A percentile compares a stretch with the other conserved stretches of the same genome.
These are phyloP conservation scores for Trogon melanurus DNA, from an alignment of 2,113 vertebrate species.

Conservation along the genomic window DNA sequence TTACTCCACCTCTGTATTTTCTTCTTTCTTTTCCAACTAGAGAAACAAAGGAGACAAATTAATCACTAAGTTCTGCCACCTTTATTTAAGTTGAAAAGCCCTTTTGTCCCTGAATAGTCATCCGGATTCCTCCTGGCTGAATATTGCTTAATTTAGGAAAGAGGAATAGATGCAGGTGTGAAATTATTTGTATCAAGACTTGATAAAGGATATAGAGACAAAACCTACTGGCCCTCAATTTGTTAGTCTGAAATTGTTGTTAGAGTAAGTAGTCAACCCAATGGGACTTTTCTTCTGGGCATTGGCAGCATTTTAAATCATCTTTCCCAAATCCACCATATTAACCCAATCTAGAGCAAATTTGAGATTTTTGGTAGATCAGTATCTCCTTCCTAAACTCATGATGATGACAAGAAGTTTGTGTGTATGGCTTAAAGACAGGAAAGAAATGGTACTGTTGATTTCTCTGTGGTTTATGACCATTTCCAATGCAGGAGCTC, in stretches of 20 bases:
- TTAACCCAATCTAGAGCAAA: neutral
- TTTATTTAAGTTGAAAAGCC: conserved; percentile 3
- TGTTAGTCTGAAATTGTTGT: neutral
- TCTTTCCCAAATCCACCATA: neutral
- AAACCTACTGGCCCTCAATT: neutral
- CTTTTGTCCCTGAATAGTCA: conserved; percentile 2
- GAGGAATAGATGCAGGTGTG: neutral
- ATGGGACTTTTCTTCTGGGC: neutral
- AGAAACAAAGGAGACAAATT: conserved; percentile 18
- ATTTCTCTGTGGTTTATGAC: neutral
- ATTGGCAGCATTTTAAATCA: neutral
- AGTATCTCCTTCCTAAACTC: neutral
- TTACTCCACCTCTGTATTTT: neutral
- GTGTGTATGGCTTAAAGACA: neutral
- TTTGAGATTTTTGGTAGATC: accelerated
- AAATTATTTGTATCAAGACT: neutral
- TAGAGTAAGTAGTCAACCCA: neutral
- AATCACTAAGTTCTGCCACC: conserved; percentile 23
- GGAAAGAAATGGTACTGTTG: neutral
- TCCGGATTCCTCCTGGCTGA: neutral
- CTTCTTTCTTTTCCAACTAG: neutral
- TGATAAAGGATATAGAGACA: neutral
- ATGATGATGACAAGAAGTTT: neutral
- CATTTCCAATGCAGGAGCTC: neutral
- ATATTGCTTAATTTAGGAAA: neutral